Conservation (phyloP, 2,797 vertebrate species). For the Channallabes apus region DNA sequence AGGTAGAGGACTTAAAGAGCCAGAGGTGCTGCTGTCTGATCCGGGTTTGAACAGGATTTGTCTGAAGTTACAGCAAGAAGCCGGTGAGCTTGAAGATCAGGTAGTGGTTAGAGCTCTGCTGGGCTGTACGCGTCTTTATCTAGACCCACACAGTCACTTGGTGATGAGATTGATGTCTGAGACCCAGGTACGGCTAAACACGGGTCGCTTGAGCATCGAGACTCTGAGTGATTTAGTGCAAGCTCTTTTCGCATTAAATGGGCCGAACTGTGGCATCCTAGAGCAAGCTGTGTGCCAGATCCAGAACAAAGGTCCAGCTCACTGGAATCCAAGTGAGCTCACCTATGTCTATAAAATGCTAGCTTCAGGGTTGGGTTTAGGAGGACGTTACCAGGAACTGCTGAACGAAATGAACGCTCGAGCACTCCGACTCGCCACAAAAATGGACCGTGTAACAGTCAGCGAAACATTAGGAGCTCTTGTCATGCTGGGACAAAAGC, state of each 20-base stretch:
- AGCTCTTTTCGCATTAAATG: slow-evolving; percentile 76
- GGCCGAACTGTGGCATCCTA: slow-evolving; percentile 61
- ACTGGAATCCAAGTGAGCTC: slow-evolving; percentile 75
- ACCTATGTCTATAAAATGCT: slow-evolving; percentile 77
- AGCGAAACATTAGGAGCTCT: slow-evolving; percentile 78
- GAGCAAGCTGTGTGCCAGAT: slow-evolving; percentile 74
- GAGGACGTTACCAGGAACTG: slow-evolving; percentile 70
- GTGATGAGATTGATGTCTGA: slow-evolving; percentile 79
- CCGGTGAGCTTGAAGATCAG: slow-evolving; percentile 67
- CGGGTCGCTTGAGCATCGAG: slow-evolving; percentile 65
- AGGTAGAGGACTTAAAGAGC: slow-evolving; percentile 61
- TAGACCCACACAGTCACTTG: slow-evolving; percentile 78
- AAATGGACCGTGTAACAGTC: slow-evolving; percentile 70
- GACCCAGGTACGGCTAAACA: slow-evolving; percentile 74
- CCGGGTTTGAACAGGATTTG: slow-evolving; percentile 76
- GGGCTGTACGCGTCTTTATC: slow-evolving; percentile 75
- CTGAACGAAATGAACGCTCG: slow-evolving; percentile 79
- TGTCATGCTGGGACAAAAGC: slow-evolving; percentile 75
- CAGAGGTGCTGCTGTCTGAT: slow-evolving; percentile 71
- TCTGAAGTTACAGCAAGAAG: slow-evolving; percentile 76
- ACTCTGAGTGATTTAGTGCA: slow-evolving; percentile 79
- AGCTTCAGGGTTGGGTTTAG: slow-evolving; percentile 61
- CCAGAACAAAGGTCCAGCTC: slow-evolving; percentile 63
- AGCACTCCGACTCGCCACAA: slow-evolving; percentile 61
- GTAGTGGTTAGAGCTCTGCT: slow-evolving; percentile 77